Evolutionary conservation across 1,140 invertebrate genomes (phyloP), one percentile per base, ranked within the genome.

Genomic region (Drosophila yakuba): DNA sequence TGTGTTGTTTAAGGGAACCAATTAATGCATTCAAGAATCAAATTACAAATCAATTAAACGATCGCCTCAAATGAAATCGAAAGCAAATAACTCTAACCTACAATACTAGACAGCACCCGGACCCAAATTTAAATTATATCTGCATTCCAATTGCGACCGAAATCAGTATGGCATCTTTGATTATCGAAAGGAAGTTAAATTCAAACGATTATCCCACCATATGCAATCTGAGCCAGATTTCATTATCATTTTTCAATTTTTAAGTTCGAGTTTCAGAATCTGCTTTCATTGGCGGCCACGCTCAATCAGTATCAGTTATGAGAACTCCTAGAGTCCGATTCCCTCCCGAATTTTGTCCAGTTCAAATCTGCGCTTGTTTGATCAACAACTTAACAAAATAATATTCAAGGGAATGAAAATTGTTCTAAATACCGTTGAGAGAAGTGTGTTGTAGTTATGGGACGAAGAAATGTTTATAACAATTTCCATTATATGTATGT

Each of bases 131-230:
- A 15, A 62, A 52, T 61, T 60, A 35, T 35, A 64, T 60, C 50
- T 54, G 56, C 66, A 78, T 78, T 63, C 63, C 43, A 44, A 50
- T 47, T 55, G 58, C 25, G 32, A 52, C 28, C 32, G 32, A 52
- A 36, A 52, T 52, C 50, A 68, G 56, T n/a, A 41, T 51, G 64
- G 64, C 64, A 71, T 58, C 43, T 63, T 56, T 38, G 56, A 51
- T 48, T 50, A 47, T 68, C 62, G 52, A 77, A 63, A 72, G 57
- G 41, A 75, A 43, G 62, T 71, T 69, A 17, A 36, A 58, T 80
- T 90, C 78, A 82, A 90, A 84, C 86, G 86, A 90, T 90, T 90
- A 90, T 90, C 86, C 86, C 86, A 90, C 86, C 86, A 90, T 84
- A 76, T 85, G 85, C 56, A 61, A 78, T 50, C 59, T 63, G 41